Evolutionary conservation across 2,797 vertebrate genomes (phyloP), one percentile per base, ranked within the genome.

Genomic region (Pangasius larnaudii): DNA sequence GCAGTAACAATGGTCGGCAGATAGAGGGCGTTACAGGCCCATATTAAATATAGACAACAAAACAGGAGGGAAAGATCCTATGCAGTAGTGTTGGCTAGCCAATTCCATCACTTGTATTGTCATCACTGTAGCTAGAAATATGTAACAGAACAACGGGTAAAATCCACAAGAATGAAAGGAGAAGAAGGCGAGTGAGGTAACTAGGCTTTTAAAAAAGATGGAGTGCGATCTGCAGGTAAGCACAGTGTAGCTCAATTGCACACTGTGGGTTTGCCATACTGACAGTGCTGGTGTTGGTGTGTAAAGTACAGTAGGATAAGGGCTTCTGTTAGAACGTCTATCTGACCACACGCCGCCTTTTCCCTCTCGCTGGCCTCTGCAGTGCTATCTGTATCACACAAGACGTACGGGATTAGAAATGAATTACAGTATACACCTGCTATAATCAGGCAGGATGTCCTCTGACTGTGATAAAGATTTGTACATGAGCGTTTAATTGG

Each of bases 311-410:
- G 79, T 79, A 69, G 82, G 69, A 82, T 58, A 84, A 69, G 89
- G 88, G 79, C 84, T 84, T 82, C 75, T 30, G 85, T 58, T 65
- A 56, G 18, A 71, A 82, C 67, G 33, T 72, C 90, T 93, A 96
- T 93, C 96, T 93, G 89, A 96, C 91, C 69, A 96, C 94, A 86
- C 96, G 94, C 65, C 96, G 94, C 92, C 96, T 94, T 91, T 96
- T 95, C 90, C 96, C 96, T 18, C 96, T 94, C 86, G 95, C 94
- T 1, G 95, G 94, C 92, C 95, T 96, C 91, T 95, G 91, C 92
- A 96, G 93, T 27, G 92, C 92, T 78, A 91, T 92, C 96, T 96
- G 93, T 78, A 69, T 39, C 85, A 89, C 84, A 88, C 59, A 87
- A 74, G 74, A 85, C 16, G n/a, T 53, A 56, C 13, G n/a, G 30